phyloP scores from a whole-genome alignment of 2,888 invertebrate genomes.

The Hemaris fuciformis region DNA sequence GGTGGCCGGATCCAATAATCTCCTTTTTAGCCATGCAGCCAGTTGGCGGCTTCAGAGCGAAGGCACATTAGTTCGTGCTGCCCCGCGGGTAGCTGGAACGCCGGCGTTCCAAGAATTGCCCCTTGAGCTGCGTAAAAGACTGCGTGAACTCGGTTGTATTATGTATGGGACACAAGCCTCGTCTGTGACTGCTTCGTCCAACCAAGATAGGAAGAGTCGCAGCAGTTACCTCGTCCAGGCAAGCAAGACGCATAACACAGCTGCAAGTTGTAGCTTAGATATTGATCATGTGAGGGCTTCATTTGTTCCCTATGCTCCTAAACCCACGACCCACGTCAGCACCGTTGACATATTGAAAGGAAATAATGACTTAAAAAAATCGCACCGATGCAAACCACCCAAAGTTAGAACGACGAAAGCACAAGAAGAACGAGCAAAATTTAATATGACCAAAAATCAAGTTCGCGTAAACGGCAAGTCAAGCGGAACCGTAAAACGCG shows the following conservation, averaged over 20 bases:
- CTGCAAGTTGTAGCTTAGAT: conserved; percentile 43
- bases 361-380: conserved; percentile 37
- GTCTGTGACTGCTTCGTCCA: conserved; percentile 24
- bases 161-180: conserved; percentile 46
- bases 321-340: conserved; percentile 33
- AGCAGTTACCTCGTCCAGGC: conserved; percentile 28
- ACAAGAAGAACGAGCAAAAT: conserved; percentile 68
- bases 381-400: conserved; percentile 34
- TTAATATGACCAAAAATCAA: conserved; percentile 53
- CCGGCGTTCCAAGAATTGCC: conserved; percentile 63
- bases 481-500: conserved; percentile 11
- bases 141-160: conserved; percentile 60
- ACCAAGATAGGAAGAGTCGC: conserved; percentile 39
- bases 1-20: conserved; percentile 29
- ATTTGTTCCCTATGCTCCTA: conserved; percentile 60
- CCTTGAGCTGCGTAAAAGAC: conserved; percentile 54
- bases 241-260: conserved; percentile 25
- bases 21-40: conserved; percentile 41
- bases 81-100: conserved; percentile 54
- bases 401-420: conserved; percentile 68
- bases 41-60: conserved; percentile 62
- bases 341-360: conserved; percentile 37
- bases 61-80: conserved; percentile 52
- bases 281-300: conserved; percentile 62
- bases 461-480: conserved; percentile 28